phyloP scores from a whole-genome alignment of 2,888 invertebrate species.

The Aproaerema taeniolella region DNA sequence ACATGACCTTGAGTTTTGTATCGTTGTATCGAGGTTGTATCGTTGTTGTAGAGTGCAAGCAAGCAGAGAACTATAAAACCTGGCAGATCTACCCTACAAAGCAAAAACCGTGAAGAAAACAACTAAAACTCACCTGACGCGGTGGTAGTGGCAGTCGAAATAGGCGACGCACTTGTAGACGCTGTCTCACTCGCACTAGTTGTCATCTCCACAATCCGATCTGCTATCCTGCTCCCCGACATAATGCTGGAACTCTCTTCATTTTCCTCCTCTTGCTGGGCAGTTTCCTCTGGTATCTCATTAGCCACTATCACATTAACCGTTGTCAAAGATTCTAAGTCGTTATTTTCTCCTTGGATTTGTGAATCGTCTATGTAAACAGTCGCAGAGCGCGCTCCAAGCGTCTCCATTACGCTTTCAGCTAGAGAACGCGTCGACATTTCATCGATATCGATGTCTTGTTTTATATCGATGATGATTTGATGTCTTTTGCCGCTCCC shows the following conservation, averaged over 20 bases:
- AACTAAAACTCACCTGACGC: constrained; percentile 56
- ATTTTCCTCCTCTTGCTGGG: constrained; percentile 35
- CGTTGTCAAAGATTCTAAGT: constrained; percentile 64
- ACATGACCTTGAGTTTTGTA: no score
- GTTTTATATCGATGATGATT: constrained; percentile 72
- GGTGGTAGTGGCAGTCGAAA: constrained; percentile 50
- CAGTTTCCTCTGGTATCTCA: constrained; percentile 43
- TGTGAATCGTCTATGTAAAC: constrained; percentile 69
- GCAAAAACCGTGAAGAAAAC: no score
- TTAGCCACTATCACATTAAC: constrained; percentile 71
- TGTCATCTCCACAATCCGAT: constrained; percentile 60
- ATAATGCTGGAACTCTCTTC: constrained; percentile 42
- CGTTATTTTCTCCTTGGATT: constrained; percentile 45
- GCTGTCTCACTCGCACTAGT: constrained; percentile 34
- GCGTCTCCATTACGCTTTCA: constrained; percentile 70
- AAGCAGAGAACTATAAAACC: no score
- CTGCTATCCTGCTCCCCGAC: constrained; percentile 53
- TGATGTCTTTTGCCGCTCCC: constrained; percentile 68
- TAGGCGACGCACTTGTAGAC: constrained; percentile 41
- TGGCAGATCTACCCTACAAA: no score
- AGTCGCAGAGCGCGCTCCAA: constrained; percentile 65
- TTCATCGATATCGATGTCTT: constrained; percentile 70
- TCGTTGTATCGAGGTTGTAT: no score
- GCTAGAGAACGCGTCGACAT: constrained; percentile 66
- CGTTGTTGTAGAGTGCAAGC: no score